phyloP scores from a whole-genome alignment of 2,888 invertebrate species.

The Hedychridium roseum region DNA sequence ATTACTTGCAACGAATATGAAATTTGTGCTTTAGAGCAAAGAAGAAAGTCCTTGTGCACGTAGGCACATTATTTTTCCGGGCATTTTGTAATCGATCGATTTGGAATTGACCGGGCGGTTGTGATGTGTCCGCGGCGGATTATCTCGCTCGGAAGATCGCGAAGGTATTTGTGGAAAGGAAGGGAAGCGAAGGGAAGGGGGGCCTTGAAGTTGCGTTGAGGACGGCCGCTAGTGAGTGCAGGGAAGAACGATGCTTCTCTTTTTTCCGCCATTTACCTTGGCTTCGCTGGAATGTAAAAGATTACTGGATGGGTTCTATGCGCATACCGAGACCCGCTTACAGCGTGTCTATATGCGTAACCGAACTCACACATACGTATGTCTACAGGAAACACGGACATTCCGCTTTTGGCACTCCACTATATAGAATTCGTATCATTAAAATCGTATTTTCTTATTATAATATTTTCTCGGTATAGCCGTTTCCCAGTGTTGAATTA shows the following conservation, averaged over 20 bases:
- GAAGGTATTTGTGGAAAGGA: background rate
- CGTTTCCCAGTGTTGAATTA: too few relatives aligned
- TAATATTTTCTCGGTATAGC: too few relatives aligned
- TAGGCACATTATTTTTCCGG: too few relatives aligned
- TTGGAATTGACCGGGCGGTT: conserved; percentile 23
- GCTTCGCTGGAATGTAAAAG: conserved; percentile 37
- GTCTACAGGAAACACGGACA: too few relatives aligned
- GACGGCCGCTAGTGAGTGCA: conserved; percentile 21
- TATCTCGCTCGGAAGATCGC: too few relatives aligned
- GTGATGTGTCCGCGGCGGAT: conserved; percentile 5
- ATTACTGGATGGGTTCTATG: conserved; percentile 19
- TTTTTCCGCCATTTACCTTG: conserved; percentile 31
- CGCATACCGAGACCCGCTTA: conserved; percentile 3
- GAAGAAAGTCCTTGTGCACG: too few relatives aligned
- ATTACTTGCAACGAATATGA: too few relatives aligned
- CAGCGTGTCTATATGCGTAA: conserved; percentile 10
- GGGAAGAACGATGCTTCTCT: conserved; percentile 10
- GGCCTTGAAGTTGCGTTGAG: conserved; percentile 33
- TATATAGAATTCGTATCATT: too few relatives aligned
- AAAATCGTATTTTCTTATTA: too few relatives aligned
- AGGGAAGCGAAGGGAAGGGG: background rate
- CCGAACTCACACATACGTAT: conserved; percentile 8
- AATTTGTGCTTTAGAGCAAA: too few relatives aligned
- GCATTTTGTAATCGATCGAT: conserved; percentile 28
- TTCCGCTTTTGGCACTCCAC: too few relatives aligned